These are phyloP conservation scores for Saturnia japonica DNA, from an alignment of 2,888 invertebrate genomes.

Conservation along the genomic window DNA sequence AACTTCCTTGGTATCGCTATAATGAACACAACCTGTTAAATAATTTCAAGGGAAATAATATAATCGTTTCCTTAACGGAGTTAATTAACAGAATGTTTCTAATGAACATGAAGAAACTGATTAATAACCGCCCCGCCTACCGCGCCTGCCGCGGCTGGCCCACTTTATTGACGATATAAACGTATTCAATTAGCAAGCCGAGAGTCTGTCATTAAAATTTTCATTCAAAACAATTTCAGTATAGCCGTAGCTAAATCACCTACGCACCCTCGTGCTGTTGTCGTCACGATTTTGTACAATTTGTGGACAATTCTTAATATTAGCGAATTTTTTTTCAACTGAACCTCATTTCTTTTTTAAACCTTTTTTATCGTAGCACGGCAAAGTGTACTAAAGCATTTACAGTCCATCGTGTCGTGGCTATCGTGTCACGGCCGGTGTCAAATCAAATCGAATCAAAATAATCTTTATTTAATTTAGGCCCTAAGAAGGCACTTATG, in stretches of 20 bases:
- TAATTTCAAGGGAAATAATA: conserved; percentile 13
- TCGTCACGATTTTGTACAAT: conserved; percentile 10
- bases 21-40: neutral
- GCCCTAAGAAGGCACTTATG: too few relatives aligned
- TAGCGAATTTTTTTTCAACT: too few relatives aligned
- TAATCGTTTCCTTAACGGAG: conserved; percentile 15
- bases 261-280: conserved; percentile 17
- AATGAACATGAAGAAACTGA: conserved; percentile 44
- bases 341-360: too few relatives aligned
- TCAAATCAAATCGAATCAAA: too few relatives aligned
- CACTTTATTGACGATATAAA: conserved; percentile 50
- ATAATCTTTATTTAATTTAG: too few relatives aligned
- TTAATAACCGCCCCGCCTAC: conserved; percentile 42
- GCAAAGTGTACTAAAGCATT: too few relatives aligned
- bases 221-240: conserved; percentile 76
- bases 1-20: neutral
- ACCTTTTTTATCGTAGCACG: too few relatives aligned
- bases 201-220: conserved; percentile 72
- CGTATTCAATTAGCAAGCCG: conserved; percentile 66
- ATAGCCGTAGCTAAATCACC: conserved; percentile 41
- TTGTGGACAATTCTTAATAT: neutral
- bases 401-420: too few relatives aligned
- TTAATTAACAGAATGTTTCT: conserved; percentile 14
- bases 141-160: conserved; percentile 28
- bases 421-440: too few relatives aligned